Evolutionary conservation across 2,888 invertebrate species (phyloP).

Genomic region (Hoplodrina blanda): DNA sequence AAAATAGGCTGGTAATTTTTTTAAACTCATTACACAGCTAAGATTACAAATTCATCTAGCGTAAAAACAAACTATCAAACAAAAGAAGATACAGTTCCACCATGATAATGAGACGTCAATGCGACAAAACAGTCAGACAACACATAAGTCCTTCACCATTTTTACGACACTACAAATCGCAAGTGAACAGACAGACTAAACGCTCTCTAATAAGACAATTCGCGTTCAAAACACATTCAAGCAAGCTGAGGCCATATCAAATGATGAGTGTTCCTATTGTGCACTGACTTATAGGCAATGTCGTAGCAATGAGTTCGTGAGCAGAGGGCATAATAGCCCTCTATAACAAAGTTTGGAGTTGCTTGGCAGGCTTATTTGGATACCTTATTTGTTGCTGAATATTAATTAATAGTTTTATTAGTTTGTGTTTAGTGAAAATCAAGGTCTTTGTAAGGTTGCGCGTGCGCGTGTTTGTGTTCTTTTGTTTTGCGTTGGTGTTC

Average conservation of each 20-base stretch:
- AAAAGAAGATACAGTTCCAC: conserved; percentile 20
- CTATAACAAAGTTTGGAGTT: conserved; percentile 78
- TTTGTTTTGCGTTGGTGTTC: conserved; percentile 17
- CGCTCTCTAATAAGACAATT: conserved; percentile 84
- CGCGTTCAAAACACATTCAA: conserved; percentile 79
- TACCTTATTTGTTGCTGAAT: conserved; percentile 77
- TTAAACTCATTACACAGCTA: too few species aligned
- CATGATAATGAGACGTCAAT: conserved; percentile 44
- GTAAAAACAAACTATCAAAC: conserved; percentile 1
- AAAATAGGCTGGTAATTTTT: too few species aligned
- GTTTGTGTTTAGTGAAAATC: conserved; percentile 62
- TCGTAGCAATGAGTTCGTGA: conserved; percentile 80
- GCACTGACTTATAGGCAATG: conserved; percentile 80
- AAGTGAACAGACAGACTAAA: conserved; percentile 61
- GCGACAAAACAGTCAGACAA: conserved; percentile 38
- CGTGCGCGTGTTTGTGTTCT: conserved; percentile 6
- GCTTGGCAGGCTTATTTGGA: conserved; percentile 67
- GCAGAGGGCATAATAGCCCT: conserved; percentile 72
- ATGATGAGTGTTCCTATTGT: conserved; percentile 83
- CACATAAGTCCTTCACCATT: conserved; percentile 53
- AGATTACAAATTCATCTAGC: conserved; percentile 25
- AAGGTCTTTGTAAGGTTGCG: conserved; percentile 59
- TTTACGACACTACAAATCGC: conserved; percentile 62
- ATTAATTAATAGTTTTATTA: conserved; percentile 67
- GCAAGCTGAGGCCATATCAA: conserved; percentile 83